A percentile compares a stretch with the other conserved stretches of the same genome.
Evolutionary conservation across 2,797 vertebrate genomes (phyloP).

Genomic region (Leptodactylus fallax): DNA sequence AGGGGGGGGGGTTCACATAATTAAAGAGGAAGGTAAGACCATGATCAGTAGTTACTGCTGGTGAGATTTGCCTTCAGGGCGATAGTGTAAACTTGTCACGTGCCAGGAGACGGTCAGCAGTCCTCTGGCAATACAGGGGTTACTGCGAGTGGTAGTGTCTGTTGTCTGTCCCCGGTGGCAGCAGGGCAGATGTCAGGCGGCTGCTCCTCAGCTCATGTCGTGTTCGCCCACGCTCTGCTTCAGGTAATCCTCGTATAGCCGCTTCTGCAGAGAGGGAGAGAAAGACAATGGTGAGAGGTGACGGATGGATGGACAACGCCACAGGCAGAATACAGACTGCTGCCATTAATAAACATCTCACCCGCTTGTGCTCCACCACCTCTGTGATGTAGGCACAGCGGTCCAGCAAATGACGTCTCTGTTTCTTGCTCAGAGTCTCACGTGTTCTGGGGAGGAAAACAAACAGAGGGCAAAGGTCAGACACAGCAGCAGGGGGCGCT

Average conservation of each 20-base stretch:
- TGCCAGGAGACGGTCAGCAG: too few relatives aligned
- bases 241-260: conserved; percentile 85
- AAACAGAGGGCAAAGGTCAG: neutral
- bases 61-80: neutral
- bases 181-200: neutral
- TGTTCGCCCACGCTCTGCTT: conserved; percentile 85
- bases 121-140: neutral
- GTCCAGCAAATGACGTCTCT: conserved; percentile 82
- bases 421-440: conserved; percentile 79
- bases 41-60: neutral
- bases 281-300: neutral
- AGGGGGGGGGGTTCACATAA: neutral
- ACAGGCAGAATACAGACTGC: neutral
- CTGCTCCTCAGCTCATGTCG: conserved; percentile 75
- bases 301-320: too few relatives aligned
- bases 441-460: conserved; percentile 72
- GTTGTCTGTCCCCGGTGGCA: neutral
- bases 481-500: neutral
- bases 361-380: conserved; percentile 83
- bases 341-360: conserved; percentile 57
- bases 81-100: too few relatives aligned
- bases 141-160: neutral
- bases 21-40: neutral
- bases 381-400: conserved; percentile 81
- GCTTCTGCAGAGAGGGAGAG: conserved; percentile 74